Percentiles rank a stretch among this genome's conserved stretches.
phyloP scores from a whole-genome alignment of 2,113 vertebrate genomes.

The Colius striatus region DNA sequence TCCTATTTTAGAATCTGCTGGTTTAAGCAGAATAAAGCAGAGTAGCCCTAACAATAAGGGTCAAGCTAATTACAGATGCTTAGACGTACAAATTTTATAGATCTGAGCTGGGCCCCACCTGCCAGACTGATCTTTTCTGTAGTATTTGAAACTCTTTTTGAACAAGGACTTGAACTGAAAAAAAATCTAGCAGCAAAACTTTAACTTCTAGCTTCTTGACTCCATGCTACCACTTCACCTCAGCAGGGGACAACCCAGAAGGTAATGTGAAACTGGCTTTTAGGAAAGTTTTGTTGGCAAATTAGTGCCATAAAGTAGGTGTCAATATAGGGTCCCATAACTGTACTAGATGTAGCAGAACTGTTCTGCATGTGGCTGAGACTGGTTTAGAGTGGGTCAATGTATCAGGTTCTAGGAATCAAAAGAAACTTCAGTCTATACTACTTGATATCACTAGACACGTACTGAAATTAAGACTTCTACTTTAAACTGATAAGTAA shows the following conservation, averaged over 20 bases:
- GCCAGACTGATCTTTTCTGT: background rate
- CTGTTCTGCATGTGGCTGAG: background rate
- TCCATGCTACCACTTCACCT: background rate
- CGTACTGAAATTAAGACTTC: background rate
- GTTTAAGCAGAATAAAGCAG: background rate
- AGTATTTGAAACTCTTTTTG: background rate
- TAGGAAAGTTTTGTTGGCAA: background rate
- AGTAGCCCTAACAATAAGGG: background rate
- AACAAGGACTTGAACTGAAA: background rate
- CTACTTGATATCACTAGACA: background rate
- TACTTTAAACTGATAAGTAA: background rate
- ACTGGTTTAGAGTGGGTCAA: background rate
- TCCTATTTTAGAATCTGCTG: background rate
- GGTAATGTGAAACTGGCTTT: background rate
- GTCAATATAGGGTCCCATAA: background rate
- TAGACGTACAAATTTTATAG: conserved; percentile 25
- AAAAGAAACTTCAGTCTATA: background rate
- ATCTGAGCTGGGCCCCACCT: background rate
- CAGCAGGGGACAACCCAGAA: background rate
- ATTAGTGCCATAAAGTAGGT: background rate
- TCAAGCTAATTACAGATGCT: conserved; percentile 7
- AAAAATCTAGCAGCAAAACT: background rate
- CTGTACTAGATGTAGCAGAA: background rate
- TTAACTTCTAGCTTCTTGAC: background rate
- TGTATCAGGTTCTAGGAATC: background rate